Conservation (phyloP, 2,888 invertebrate species). For the Beris chalybata region DNA sequence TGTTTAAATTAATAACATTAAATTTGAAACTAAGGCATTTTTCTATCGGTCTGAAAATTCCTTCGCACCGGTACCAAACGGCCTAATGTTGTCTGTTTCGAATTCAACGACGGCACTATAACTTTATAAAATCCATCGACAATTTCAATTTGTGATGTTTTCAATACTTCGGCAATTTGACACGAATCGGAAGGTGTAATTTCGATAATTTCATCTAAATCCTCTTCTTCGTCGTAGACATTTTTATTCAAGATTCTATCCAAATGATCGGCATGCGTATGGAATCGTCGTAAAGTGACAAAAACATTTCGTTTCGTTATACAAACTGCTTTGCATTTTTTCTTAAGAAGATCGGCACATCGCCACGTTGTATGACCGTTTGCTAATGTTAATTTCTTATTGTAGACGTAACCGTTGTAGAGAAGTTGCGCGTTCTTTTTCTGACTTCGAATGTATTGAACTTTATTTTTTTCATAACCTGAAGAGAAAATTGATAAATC, state of each 20-base stretch:
- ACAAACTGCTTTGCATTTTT: slow-evolving; percentile 40
- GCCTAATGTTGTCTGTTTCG: slow-evolving; percentile 6
- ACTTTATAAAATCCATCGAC: slow-evolving; percentile 16
- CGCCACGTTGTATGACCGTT: slow-evolving; percentile 42
- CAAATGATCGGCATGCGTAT: slow-evolving; percentile 39
- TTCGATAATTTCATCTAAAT: slow-evolving; percentile 39
- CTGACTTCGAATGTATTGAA: slow-evolving; percentile 44
- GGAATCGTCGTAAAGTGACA: slow-evolving; percentile 30
- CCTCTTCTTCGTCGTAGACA: slow-evolving; percentile 37
- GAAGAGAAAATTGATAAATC: no score
- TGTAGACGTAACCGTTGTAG: slow-evolving; percentile 43
- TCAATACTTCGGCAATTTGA: slow-evolving; percentile 11
- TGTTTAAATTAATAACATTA: no score
- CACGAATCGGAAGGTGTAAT: slow-evolving; percentile 13
- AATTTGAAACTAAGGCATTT: no score
- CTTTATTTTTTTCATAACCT: not conserved
- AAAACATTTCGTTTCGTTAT: slow-evolving; percentile 39
- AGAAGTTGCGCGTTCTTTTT: slow-evolving; percentile 46
- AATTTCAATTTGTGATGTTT: slow-evolving; percentile 19
- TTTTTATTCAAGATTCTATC: slow-evolving; percentile 34
- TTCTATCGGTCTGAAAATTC: no score
- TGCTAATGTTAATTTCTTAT: slow-evolving; percentile 40
- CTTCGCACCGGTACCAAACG: not conserved
- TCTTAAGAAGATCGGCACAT: slow-evolving; percentile 41
- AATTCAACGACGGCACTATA: slow-evolving; percentile 12